phyloP scores from a whole-genome alignment of 2,113 vertebrate genomes.

The Heterocephalus glaber region DNA sequence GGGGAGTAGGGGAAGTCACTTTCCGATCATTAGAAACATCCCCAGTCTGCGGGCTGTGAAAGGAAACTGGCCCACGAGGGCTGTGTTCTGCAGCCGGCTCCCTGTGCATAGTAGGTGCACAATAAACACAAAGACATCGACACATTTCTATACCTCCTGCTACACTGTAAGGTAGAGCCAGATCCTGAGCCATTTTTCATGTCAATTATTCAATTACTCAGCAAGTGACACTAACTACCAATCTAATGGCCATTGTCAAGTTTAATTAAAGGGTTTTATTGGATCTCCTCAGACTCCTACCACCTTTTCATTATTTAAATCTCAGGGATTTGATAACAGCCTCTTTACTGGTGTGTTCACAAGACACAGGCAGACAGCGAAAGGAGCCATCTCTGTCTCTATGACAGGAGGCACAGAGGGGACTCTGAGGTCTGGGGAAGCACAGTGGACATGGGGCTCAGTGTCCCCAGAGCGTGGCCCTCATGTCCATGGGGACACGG shows the following conservation, averaged over 20 bases:
- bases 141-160: not conserved
- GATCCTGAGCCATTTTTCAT: slow-evolving; percentile 50
- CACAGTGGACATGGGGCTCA: not conserved
- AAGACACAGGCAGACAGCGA: slow-evolving; percentile 40
- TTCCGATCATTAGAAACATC: not conserved
- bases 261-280: slow-evolving; percentile 67
- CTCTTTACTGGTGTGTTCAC: slow-evolving; percentile 46
- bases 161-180: not conserved
- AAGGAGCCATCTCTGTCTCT: not conserved
- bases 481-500: accelerated
- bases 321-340: slow-evolving; percentile 31
- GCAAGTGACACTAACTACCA: slow-evolving; percentile 48
- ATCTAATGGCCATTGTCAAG: slow-evolving; percentile 46
- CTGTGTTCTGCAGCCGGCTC: not conserved
- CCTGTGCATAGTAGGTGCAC: not conserved
- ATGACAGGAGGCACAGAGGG: not conserved
- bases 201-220: slow-evolving; percentile 41
- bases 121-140: not conserved
- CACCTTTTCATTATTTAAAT: not conserved
- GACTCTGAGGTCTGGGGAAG: not conserved
- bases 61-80: not conserved
- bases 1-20: not conserved
- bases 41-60: not conserved
- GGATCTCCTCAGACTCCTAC: not conserved
- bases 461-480: not conserved